Percentiles rank a stretch among this genome's conserved stretches.
Evolutionary conservation across 2,888 invertebrate species (phyloP).

Genomic region (Luffia ferchaultella): DNA sequence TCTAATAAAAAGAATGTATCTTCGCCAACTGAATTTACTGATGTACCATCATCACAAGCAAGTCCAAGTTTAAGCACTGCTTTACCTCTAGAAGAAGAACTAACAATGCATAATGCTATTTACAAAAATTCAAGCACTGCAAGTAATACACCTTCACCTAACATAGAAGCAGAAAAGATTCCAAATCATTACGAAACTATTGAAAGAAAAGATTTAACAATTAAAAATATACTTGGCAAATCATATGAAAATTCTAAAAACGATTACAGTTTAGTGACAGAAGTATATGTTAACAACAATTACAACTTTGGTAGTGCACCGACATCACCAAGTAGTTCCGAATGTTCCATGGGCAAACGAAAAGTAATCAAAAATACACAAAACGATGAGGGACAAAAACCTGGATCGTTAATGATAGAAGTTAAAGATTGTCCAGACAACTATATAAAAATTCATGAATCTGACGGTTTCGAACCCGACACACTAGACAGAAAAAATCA

Average conservation of each 20-base stretch:
- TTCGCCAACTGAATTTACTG: constrained; percentile 70
- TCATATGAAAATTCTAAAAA: constrained; percentile 15
- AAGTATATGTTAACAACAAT: constrained; percentile 81
- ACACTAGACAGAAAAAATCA: constrained; percentile 82
- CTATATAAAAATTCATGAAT: constrained; percentile 78
- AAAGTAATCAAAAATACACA: constrained; percentile 62
- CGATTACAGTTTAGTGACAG: constrained; percentile 76
- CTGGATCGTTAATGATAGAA: constrained; percentile 84
- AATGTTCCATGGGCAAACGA: constrained; percentile 65
- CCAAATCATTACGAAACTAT: constrained; percentile 54
- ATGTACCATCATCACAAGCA: constrained; percentile 73
- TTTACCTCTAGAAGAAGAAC: constrained; percentile 80
- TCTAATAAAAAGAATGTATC: constrained; percentile 57
- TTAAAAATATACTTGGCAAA: constrained; percentile 12
- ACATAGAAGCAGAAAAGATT: constrained; percentile 32
- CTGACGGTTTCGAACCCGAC: constrained; percentile 86
- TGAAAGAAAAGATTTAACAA: constrained; percentile 23
- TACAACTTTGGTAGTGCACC: constrained; percentile 71
- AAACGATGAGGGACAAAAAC: constrained; percentile 62
- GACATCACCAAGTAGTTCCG: constrained; percentile 66
- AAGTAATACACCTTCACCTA: constrained; percentile 53
- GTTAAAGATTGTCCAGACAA: constrained; percentile 83
- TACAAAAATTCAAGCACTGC: constrained; percentile 71
- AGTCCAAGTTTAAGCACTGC: constrained; percentile 79
- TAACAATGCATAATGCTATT: constrained; percentile 80